phyloP scores from a whole-genome alignment of 2,113 vertebrate species.

The Coptodon bakossiorum region DNA sequence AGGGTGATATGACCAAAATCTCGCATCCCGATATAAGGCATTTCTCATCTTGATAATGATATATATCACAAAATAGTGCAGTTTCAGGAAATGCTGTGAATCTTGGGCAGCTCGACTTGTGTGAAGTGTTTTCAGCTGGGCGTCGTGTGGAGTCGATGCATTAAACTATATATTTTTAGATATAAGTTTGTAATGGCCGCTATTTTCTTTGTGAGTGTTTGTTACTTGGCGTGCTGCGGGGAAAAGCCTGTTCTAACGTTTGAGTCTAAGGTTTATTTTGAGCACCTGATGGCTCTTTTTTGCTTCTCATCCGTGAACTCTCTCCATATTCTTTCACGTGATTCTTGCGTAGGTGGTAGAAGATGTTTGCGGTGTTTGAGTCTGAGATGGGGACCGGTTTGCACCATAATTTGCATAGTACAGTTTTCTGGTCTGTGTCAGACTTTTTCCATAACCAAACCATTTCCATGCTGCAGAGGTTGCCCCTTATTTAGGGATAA shows the following conservation, averaged over 20 bases:
- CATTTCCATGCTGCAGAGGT: background rate
- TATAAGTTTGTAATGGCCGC: background rate
- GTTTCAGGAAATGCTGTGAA: background rate
- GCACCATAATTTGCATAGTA: background rate
- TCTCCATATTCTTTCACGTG: background rate
- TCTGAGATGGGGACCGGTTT: background rate
- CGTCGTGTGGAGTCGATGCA: accelerated
- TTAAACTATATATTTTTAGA: background rate
- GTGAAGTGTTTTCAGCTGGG: background rate
- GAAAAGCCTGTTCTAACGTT: background rate
- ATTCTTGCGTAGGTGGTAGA: accelerated
- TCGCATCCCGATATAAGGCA: background rate
- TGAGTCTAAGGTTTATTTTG: background rate
- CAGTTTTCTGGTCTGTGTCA: background rate
- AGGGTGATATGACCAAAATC: background rate
- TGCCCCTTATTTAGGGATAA: background rate
- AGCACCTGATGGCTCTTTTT: background rate
- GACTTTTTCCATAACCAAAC: background rate
- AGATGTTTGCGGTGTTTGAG: background rate
- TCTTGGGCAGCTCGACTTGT: background rate
- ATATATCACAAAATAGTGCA: background rate
- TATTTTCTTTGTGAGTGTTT: background rate
- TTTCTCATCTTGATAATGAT: background rate
- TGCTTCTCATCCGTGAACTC: background rate
- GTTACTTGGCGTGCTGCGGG: background rate